These are phyloP conservation scores for Xyrichtys novacula DNA, from an alignment of 2,797 vertebrate species.

Conservation along the genomic window DNA sequence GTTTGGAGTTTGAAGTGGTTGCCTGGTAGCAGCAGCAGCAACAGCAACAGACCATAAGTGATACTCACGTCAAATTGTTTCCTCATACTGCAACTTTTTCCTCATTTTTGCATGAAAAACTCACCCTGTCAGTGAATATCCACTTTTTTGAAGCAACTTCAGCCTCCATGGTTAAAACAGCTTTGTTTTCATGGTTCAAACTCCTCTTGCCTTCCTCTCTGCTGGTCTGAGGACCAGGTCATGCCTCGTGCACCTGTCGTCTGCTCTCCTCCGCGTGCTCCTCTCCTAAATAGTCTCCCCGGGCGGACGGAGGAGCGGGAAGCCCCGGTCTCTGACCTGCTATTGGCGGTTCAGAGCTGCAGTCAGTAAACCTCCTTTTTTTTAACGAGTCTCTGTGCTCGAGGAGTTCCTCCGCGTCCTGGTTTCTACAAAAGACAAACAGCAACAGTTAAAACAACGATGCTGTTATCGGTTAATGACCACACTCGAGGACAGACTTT, in stretches of 20 bases:
- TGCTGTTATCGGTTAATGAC: conserved; percentile 24
- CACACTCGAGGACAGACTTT: conserved; percentile 8
- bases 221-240: background rate
- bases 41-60: conserved; percentile 30
- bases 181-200: too few relatives aligned
- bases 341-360: conserved; percentile 70
- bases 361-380: background rate
- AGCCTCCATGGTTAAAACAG: conserved; percentile 38
- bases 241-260: conserved; percentile 61
- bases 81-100: too few relatives aligned
- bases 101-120: conserved; percentile 1
- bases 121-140: conserved; percentile 61
- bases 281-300: conserved; percentile 78
- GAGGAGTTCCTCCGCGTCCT: conserved; percentile 67
- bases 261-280: conserved; percentile 8
- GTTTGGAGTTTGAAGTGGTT: conserved; percentile 62
- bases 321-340: conserved; percentile 56
- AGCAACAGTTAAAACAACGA: conserved; percentile 29
- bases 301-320: conserved; percentile 88
- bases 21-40: conserved; percentile 50
- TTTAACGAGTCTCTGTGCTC: background rate
- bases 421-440: conserved; percentile 73
- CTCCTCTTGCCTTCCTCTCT: background rate
- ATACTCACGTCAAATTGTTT: background rate
- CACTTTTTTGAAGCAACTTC: conserved; percentile 42